Evolutionary conservation across 2,113 vertebrate genomes (phyloP), one percentile per base, ranked within the genome.

Genomic region (Xerus inauris): DNA sequence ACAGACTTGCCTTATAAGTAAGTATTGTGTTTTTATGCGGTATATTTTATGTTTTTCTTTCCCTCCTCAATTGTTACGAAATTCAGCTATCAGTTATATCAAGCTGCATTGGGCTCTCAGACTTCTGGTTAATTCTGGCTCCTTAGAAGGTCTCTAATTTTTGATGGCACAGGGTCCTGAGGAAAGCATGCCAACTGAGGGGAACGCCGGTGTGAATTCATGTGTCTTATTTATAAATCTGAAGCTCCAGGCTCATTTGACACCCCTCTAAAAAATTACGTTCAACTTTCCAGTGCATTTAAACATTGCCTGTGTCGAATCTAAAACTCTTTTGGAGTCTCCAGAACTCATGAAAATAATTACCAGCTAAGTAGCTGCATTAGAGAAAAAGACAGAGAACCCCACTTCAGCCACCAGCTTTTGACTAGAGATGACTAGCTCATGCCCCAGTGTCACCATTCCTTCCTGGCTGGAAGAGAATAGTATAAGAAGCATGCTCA

Each of bases 1-100:
- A 97, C 98, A 98, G 98, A 98, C 92, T 97, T 87, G 96, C 97
- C 94, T 97, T 98, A 96, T 98, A 98, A 98, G 98, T 98, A 98
- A 98, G 97, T 98, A 96, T 97, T 67, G 51, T 87, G 49, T 94
- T 93, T 51, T 95, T 83, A 87, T 81, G 54, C 83, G 30, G 89
- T 97, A 20, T 96, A 42, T 94, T 82, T 96, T 92, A 87, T 94
- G 72, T 57, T 87, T 93, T 94, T 97, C 95, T 88, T 95, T 89
- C 95, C 97, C 95, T 97, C 87, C 35, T 94, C 75, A 95, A 72
- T 95, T 97, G 96, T 96, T 94, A 89, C 91, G 97, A 96, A 96
- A 96, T 59, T 87, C 81, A 93, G 95, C 57, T 89, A 45, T 87
- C 95, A 86, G 89, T 97, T 95, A 89, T 57, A 91, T 94, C 89